These are phyloP conservation scores for Heptranchias perlo DNA, from an alignment of 2,113 vertebrate genomes.

Conservation along the genomic window DNA sequence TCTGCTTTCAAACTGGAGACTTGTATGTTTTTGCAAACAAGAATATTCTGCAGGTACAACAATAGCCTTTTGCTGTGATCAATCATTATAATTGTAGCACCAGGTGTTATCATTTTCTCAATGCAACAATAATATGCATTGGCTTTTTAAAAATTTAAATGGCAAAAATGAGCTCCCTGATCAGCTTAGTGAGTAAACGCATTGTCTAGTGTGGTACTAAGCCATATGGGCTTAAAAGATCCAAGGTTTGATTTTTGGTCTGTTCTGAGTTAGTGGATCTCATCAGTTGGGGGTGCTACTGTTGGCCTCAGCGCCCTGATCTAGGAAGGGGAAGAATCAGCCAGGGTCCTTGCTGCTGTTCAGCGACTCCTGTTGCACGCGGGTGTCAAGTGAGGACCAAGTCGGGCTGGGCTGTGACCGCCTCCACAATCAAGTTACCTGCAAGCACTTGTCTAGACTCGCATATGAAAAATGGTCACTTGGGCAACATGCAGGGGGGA, in stretches of 20 bases:
- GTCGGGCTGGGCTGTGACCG: too few relatives aligned
- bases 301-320: not conserved
- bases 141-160: not conserved
- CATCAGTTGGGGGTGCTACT: not conserved
- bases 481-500: too few relatives aligned
- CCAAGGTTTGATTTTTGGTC: not conserved
- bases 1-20: not conserved
- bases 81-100: not conserved
- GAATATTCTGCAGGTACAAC: not conserved
- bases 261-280: not conserved
- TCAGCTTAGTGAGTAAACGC: not conserved
- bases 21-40: not conserved
- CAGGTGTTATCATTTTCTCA: not conserved
- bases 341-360: too few relatives aligned
- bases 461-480: too few relatives aligned
- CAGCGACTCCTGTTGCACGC: not conserved
- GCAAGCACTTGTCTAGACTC: too few relatives aligned
- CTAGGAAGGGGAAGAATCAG: not conserved
- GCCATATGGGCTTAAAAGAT: not conserved
- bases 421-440: too few relatives aligned
- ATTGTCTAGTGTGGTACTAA: not conserved
- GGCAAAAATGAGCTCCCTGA: not conserved
- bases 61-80: not conserved
- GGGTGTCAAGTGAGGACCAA: too few relatives aligned
- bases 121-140: not conserved